These are phyloP conservation scores for Drosophila neutralis DNA, from an alignment of 2,888 invertebrate species.

Conservation along the genomic window DNA sequence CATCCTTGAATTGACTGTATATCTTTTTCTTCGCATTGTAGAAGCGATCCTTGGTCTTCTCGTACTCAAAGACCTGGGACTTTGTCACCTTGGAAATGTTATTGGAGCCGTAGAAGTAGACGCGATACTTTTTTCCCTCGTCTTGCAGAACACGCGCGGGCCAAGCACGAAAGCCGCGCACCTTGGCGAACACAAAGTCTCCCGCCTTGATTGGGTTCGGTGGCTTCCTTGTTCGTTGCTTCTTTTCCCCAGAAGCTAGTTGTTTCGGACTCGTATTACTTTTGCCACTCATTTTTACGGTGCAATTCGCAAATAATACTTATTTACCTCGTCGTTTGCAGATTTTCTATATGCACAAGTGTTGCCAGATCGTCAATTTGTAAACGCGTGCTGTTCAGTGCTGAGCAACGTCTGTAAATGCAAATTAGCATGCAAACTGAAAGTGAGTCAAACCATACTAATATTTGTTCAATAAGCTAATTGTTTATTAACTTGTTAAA, in stretches of 20 bases:
- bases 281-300: constrained; percentile 4
- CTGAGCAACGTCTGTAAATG: constrained; percentile 30
- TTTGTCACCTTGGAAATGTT: constrained; percentile 33
- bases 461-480: constrained; percentile 62
- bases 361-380: constrained; percentile 37
- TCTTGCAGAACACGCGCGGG: constrained; percentile 56
- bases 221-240: neutral
- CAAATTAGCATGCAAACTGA: neutral
- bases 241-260: constrained; percentile 5
- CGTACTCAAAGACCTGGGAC: constrained; percentile 38
- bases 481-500: constrained; percentile 40
- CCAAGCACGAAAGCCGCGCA: constrained; percentile 65
- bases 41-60: neutral
- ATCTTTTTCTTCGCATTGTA: neutral
- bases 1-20: constrained; percentile 23
- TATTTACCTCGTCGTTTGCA: neutral
- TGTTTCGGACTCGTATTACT: too few relatives aligned
- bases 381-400: constrained; percentile 26
- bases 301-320: neutral
- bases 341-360: neutral
- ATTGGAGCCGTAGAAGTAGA: constrained; percentile 64
- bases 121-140: constrained; percentile 1
- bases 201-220: constrained; percentile 12
- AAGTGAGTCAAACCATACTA: constrained; percentile 47
- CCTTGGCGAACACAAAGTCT: constrained; percentile 66